Percentiles rank a stretch among this genome's conserved stretches.
Conservation (phyloP, 1,140 invertebrate species). For the Drosophila kepulauana region DNA sequence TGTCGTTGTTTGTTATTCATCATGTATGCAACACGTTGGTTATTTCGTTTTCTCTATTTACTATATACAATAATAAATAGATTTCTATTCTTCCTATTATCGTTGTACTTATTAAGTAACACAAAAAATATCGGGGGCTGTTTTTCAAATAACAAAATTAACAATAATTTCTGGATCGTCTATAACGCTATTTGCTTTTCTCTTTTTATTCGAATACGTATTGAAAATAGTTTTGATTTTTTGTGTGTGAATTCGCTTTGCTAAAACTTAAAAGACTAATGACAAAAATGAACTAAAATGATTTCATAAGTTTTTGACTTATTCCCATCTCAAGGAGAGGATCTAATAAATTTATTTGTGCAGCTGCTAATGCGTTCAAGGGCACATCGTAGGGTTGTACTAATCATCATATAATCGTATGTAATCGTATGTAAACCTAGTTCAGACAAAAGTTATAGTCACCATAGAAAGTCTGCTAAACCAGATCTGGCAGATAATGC, state of each 20-base stretch:
- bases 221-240: slow-evolving; percentile 9
- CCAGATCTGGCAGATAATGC: slow-evolving; percentile 69
- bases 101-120: slow-evolving; percentile 60
- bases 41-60: slow-evolving; percentile 45
- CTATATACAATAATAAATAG: slow-evolving; percentile 49
- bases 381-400: slow-evolving; percentile 58
- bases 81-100: slow-evolving; percentile 48
- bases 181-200: slow-evolving; percentile 4
- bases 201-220: neutral
- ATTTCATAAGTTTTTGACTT: slow-evolving; percentile 28
- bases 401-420: slow-evolving; percentile 32
- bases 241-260: too few relatives aligned
- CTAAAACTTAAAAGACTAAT: slow-evolving; percentile 14
- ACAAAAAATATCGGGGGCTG: slow-evolving; percentile 19
- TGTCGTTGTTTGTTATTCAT: slow-evolving; percentile 79
- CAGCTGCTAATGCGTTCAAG: slow-evolving; percentile 51
- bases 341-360: slow-evolving; percentile 40
- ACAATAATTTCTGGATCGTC: slow-evolving; percentile 20
- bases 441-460: slow-evolving; percentile 64
- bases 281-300: neutral
- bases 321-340: slow-evolving; percentile 34
- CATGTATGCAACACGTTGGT: slow-evolving; percentile 62
- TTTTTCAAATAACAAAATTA: slow-evolving; percentile 7
- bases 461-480: slow-evolving; percentile 54
- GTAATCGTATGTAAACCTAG: slow-evolving; percentile 51